Conservation (phyloP, 1,140 invertebrate species). For the Nebria ingens region DNA sequence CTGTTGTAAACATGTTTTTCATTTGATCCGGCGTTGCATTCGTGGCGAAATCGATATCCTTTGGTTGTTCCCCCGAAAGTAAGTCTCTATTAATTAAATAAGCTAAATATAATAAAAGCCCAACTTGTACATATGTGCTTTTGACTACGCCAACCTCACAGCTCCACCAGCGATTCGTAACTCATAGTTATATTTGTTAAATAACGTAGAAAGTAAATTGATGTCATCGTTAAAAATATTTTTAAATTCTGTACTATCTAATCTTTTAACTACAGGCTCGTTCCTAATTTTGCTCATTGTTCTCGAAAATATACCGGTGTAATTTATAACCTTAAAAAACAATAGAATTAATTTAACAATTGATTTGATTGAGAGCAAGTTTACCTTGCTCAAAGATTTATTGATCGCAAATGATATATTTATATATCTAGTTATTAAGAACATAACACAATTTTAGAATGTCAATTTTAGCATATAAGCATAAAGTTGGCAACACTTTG, state of each 20-base stretch:
- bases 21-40: constrained; percentile 93
- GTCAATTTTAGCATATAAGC: background rate
- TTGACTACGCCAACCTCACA: constrained; percentile 56
- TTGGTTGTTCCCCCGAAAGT: constrained; percentile 72
- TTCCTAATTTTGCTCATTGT: too few species aligned
- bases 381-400: background rate
- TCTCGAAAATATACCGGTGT: background rate
- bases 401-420: background rate
- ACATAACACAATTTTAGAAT: background rate
- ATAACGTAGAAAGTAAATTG: constrained; percentile 53
- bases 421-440: background rate
- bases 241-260: constrained; percentile 62
- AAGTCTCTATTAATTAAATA: constrained; percentile 57
- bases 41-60: constrained; percentile 96
- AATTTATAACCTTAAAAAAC: too few species aligned
- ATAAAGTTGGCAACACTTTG: background rate
- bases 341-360: too few species aligned
- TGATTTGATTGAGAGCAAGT: too few species aligned
- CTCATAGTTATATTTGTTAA: constrained; percentile 75
- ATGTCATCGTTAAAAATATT: constrained; percentile 77
- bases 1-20: constrained; percentile 85
- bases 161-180: constrained; percentile 91
- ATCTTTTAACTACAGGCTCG: constrained; percentile 56
- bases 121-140: background rate
- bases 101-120: constrained; percentile 6